Evolutionary conservation across 1,140 invertebrate species (phyloP), one percentile per base, ranked within the genome.

Genomic region (Heliconius hermathena): DNA sequence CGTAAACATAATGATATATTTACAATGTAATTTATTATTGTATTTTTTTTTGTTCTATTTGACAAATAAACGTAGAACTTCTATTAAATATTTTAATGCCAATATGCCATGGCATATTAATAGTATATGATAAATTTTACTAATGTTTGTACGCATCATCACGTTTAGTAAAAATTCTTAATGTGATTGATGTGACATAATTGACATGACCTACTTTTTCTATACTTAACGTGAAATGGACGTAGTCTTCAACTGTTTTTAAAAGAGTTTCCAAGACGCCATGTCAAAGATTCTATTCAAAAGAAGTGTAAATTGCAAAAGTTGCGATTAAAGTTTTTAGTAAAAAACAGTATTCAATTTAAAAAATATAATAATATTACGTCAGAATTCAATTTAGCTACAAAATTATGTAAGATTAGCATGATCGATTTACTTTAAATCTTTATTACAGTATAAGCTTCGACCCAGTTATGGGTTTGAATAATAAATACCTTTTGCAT

Each of bases 401-500:
- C 54, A 66, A 11, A 66, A 66, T 26, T 16, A 66, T 66, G 26
- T 66, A 29, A 66, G 22, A 16, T 29, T 66, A 11, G 4, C 22
- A 29, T 66, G 60, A 66, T 66, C 26, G 26, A 66, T 66, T 16
- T 66, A 11, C 11, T 66, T 66, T 66, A 66, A 66, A 66, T 66
- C 26, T 66, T 66, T 66, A 29, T 26, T 66, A 66, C n/a, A 26
- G 60, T 66, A 29, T 0, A 16, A 66, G 60, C 60, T 66, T 26
- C 60, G 4, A 66, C 60, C 60, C 29, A 9, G 26, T 66, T 66
- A 66, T 16, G 26, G 3, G 26, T n/a, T 66, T 57, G n/a, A 13
- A 26, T 26, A 26, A n/a, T 66, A 66, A 9, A 22, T 60, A 60
- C 22, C 11, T 66, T 29, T 66, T 66, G n/a, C 60, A 66, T 26